Conservation (phyloP, 2,888 invertebrate genomes). For the Lithophane ornitopus region DNA sequence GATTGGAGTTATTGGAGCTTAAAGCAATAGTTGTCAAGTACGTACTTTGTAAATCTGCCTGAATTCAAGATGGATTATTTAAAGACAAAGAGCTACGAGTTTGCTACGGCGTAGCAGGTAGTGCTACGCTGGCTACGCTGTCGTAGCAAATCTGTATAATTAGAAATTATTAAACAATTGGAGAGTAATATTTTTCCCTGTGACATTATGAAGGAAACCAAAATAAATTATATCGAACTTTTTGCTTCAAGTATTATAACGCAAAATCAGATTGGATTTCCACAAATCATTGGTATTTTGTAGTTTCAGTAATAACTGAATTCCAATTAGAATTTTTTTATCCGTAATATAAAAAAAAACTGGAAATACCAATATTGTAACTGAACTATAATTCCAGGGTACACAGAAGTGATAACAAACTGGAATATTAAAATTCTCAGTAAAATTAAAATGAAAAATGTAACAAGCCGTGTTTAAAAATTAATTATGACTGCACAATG, state of each 20-base stretch:
- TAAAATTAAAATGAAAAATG: background rate
- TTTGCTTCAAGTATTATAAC: background rate
- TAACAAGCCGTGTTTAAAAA: background rate
- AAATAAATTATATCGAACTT: background rate
- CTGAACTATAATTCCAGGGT: background rate
- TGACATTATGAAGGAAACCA: too few relatives aligned
- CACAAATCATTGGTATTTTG: too few relatives aligned
- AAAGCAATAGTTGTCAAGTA: slow-evolving; percentile 30
- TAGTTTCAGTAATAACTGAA: background rate
- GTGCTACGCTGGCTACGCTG: slow-evolving; percentile 24
- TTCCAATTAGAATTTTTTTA: background rate
- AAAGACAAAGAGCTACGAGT: background rate
- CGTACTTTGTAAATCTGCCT: slow-evolving; percentile 19
- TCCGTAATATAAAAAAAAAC: background rate
- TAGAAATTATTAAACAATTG: too few relatives aligned
- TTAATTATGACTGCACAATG: background rate
- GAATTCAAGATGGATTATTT: slow-evolving; percentile 14
- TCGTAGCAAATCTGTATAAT: slow-evolving; percentile 15
- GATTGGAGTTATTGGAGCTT: slow-evolving; percentile 32
- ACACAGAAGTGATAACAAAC: background rate
- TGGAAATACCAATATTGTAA: background rate
- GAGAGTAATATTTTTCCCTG: background rate
- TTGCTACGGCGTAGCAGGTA: slow-evolving; percentile 32
- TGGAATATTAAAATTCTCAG: background rate
- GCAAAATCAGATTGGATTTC: too few relatives aligned